Evolutionary conservation across 2,888 invertebrate genomes (phyloP).

Genomic region (Timandra comae): DNA sequence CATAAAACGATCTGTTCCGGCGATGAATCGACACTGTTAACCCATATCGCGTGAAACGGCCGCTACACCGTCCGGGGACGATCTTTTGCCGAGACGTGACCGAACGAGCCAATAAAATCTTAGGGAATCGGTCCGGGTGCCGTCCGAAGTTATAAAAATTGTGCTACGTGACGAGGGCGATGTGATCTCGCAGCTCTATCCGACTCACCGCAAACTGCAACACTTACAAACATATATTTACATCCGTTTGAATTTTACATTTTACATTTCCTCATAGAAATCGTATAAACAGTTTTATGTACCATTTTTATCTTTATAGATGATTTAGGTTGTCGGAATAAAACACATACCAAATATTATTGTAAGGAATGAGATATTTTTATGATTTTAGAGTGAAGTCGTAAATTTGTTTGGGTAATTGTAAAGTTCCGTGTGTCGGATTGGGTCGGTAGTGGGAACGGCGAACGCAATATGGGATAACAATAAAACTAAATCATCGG

Average conservation of each 20-base stretch:
- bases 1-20: slow-evolving; percentile 60
- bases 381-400: slow-evolving; percentile 13
- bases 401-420: slow-evolving; percentile 25
- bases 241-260: slow-evolving; percentile 7
- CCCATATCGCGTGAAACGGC: slow-evolving; percentile 53
- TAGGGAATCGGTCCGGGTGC: slow-evolving; percentile 38
- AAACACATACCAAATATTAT: no score
- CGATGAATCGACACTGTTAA: slow-evolving; percentile 57
- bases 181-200: slow-evolving; percentile 21
- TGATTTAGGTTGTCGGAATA: no score
- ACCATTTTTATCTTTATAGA: no score
- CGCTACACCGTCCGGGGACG: slow-evolving; percentile 49
- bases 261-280: background rate
- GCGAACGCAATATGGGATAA: slow-evolving; percentile 57
- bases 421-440: slow-evolving; percentile 27
- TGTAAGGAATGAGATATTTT: background rate
- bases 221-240: slow-evolving; percentile 14
- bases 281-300: no score
- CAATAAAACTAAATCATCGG: slow-evolving; percentile 76
- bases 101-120: slow-evolving; percentile 63
- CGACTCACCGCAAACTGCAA: slow-evolving; percentile 24
- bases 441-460: slow-evolving; percentile 45
- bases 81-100: slow-evolving; percentile 63
- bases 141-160: slow-evolving; percentile 51
- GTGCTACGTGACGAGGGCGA: slow-evolving; percentile 46